These are phyloP conservation scores for Psilopogon haemacephalus DNA, from an alignment of 2,113 vertebrate species.

Conservation along the genomic window DNA sequence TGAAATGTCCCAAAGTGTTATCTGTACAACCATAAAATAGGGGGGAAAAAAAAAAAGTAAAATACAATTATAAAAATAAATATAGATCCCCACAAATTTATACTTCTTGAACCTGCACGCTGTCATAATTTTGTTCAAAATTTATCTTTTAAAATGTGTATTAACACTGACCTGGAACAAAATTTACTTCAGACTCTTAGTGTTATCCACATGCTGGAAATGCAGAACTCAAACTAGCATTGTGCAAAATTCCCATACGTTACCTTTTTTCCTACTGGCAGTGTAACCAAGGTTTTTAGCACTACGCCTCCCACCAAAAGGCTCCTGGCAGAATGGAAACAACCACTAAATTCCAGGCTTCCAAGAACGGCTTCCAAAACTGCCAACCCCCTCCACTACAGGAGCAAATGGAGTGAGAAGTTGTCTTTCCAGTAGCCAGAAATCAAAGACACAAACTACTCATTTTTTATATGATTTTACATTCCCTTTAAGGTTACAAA, in stretches of 20 bases:
- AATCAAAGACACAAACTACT: background rate
- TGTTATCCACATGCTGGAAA: background rate
- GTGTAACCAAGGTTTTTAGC: background rate
- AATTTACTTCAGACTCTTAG: background rate
- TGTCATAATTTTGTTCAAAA: background rate
- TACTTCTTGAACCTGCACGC: background rate
- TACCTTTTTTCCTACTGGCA: background rate
- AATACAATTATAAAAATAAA: background rate
- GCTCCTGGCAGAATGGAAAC: background rate
- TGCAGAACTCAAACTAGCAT: background rate
- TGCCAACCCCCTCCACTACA: background rate
- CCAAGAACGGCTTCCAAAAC: background rate
- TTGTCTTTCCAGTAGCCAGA: background rate
- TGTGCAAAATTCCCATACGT: background rate
- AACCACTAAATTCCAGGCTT: background rate
- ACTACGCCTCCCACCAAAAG: background rate
- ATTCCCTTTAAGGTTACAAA: background rate
- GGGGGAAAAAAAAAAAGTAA: background rate
- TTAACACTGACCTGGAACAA: background rate
- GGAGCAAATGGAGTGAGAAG: background rate
- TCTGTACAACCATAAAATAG: background rate
- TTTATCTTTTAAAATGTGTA: accelerated
- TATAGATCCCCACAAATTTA: accelerated
- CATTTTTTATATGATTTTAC: background rate
- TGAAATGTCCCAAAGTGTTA: background rate